phyloP scores from a whole-genome alignment of 2,888 invertebrate species.

The Aphrophora alni region DNA sequence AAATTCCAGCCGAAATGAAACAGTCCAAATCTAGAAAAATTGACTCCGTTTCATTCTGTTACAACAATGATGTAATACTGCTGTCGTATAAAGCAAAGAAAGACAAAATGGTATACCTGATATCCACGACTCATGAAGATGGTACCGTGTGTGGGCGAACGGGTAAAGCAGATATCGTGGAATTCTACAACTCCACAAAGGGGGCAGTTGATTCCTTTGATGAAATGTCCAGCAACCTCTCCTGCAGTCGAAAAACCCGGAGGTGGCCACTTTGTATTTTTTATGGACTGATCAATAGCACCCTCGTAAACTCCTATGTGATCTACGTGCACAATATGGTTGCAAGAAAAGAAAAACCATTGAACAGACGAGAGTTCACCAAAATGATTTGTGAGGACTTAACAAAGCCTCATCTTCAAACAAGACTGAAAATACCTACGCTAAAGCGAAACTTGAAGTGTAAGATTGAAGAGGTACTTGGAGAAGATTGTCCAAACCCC shows the following conservation, averaged over 20 bases:
- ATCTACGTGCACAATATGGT: constrained; percentile 24
- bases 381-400: constrained; percentile 24
- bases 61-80: constrained; percentile 28
- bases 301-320: constrained; percentile 27
- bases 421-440: constrained; percentile 11
- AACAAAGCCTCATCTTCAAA: constrained; percentile 27
- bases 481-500: neutral
- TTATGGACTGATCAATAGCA: constrained; percentile 30
- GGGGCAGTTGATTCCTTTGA: constrained; percentile 34
- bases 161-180: constrained; percentile 30
- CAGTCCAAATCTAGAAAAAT: neutral
- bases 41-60: neutral
- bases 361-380: constrained; percentile 19
- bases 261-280: constrained; percentile 25
- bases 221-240: constrained; percentile 31
- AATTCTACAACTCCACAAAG: constrained; percentile 34
- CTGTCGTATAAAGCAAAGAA: constrained; percentile 32
- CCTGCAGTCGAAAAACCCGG: constrained; percentile 22
- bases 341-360: constrained; percentile 19
- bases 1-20: neutral
- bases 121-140: constrained; percentile 33
- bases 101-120: constrained; percentile 25
- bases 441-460: constrained; percentile 21
- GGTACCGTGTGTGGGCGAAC: constrained; percentile 14
- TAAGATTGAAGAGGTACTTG: constrained; percentile 27